These are phyloP conservation scores for Otolemur garnettii DNA, from an alignment of 2,113 vertebrate species.

Conservation along the genomic window DNA sequence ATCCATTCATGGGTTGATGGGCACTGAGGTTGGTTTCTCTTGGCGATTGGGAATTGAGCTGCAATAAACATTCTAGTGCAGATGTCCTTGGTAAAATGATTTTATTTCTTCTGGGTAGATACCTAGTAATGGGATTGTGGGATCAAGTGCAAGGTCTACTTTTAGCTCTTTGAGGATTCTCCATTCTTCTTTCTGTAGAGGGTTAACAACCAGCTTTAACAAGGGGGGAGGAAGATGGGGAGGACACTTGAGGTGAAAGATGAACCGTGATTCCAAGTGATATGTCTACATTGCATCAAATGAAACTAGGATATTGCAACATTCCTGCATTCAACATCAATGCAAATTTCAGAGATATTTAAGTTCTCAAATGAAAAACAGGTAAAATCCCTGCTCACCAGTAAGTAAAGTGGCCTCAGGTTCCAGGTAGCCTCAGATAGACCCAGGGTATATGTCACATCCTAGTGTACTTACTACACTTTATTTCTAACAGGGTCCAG, in stretches of 20 bases:
- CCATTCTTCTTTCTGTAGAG: too few relatives aligned
- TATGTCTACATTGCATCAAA: background rate
- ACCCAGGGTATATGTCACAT: background rate
- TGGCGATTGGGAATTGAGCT: too few relatives aligned
- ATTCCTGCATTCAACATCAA: background rate
- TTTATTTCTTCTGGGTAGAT: too few relatives aligned
- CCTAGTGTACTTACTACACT: background rate
- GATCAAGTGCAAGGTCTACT: too few relatives aligned
- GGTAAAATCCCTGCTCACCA: background rate
- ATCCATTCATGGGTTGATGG: too few relatives aligned
- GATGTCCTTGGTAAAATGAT: too few relatives aligned
- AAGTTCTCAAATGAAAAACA: background rate
- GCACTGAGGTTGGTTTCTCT: too few relatives aligned
- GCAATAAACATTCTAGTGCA: too few relatives aligned
- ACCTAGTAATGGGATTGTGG: too few relatives aligned
- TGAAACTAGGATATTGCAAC: background rate
- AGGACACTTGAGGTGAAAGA: background rate
- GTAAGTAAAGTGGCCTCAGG: background rate
- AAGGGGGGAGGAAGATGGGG: fast-evolving
- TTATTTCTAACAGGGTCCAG: background rate
- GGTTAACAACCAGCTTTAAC: background rate
- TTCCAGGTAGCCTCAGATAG: background rate
- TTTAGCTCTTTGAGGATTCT: too few relatives aligned
- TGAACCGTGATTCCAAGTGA: background rate
- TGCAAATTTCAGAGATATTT: background rate